Base-by-base conservation (phyloP, 2,888 invertebrate species). In the Platycnemis pennipes region DNA sequence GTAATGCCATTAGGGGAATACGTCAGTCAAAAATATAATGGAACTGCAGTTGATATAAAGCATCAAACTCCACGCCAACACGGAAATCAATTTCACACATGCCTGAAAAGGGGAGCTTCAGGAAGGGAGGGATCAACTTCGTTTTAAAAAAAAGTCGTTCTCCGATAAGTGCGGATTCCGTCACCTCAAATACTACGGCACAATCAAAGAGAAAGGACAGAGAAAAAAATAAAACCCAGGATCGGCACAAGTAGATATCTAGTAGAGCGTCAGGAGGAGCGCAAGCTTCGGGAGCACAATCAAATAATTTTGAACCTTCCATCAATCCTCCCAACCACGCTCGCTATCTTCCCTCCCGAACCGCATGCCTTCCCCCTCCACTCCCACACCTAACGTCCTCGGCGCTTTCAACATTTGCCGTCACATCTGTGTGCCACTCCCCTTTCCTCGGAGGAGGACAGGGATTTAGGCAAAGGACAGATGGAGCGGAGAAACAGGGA, bases 401-500 rank as follows among this genome's bases (percentile, higher is more conserved):
- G 63, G 63, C 19, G 13, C 77, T 77, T 37, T 63, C 63, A 63
- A 8, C 63, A n/a, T 63, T 63, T 16, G 37, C 77, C 77, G 77
- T 77, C 77, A 77, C 77, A 77, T 77, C 77, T 77, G 77, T 77
- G 77, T 37, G 31, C 77, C 31, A 3, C 3, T 26, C 26, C 37
- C 37, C 77, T 37, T 37, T n/a, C n/a, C 26, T 7, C 3, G 77
- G 37, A 37, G 26, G 53, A 63, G 63, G 63, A 63, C 63, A 26
- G 22, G 63, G 63, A 63, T 26, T 63, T 63, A 26, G 77, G 11
- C 22, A 77, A 77, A 26, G 77, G 77, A 77, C 77, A 77, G 77
- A 77, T 77, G 77, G 77, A 77, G 77, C 77, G 77, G 37, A 77
- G 77, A 37, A 77, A 77, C 37, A 77, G 77, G 31, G 77, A 77